Base-by-base conservation (phyloP, 2,113 vertebrate species). In the Gopherus flavomarginatus region DNA sequence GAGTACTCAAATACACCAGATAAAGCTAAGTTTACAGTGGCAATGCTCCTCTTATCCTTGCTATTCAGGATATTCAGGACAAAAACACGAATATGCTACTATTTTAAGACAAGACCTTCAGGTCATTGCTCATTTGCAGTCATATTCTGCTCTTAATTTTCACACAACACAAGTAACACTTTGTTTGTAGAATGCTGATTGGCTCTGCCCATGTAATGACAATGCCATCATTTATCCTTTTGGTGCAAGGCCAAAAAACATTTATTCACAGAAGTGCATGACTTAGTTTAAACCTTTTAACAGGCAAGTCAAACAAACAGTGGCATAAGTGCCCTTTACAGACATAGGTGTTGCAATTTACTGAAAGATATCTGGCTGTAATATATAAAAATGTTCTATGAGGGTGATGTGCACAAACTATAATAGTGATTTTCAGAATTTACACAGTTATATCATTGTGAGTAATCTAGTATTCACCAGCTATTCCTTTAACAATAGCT, bases 241-340 rank as follows among this genome's bases (percentile, higher is more conserved):
- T 31, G 22, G 59, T 13, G 1, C 24, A 79, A 77, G 31, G 75
- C 0, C 0, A 0, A 83, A 11, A 90, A 7, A 19, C 8, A 24
- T 83, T 86, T 83, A 69, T 85, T 93, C 86, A 87, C 88, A 47
- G 3, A 95, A 88, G 57, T 16, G 10, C 21, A 56, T 62, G 49
- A 86, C 0, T n/a, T 27, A 47, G 38, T 47, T 26, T 47, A 52
- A 80, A 75, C 22, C 50, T 57, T 78, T 90, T 86, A 65, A 83
- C 12, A 93, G 79, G 26, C 10, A 2, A 26, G 3, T 13, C 19
- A 44, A 5, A 0, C 8, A 52, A 92, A 83, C 42, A 87, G 81
- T 6, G 85, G 86, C 11, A 81, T 9, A 85, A 52, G 11, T 47
- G 56, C 54, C 81, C 47, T 38, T 27, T 2, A 14, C 27, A 79